Evolutionary conservation across 2,113 vertebrate genomes (phyloP), one percentile per base, ranked within the genome.

Genomic region (Crotalus horridus): DNA sequence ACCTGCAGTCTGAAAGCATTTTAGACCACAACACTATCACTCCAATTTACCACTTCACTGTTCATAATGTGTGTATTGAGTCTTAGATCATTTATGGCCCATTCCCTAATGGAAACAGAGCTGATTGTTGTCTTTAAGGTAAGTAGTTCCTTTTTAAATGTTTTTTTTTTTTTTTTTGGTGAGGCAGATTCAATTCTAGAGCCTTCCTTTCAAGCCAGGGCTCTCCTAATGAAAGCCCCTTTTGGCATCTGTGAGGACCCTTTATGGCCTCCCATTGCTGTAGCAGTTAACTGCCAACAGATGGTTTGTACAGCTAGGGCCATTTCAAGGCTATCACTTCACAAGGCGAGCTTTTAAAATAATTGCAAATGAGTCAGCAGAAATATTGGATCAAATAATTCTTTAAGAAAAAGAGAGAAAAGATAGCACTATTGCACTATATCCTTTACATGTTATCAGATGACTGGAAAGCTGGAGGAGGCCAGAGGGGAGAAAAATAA

Each of bases 341-440:
- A 95, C 93, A 94, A 90, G n/a, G 91, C 39, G 0, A 92, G 92
- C 89, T 90, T 85, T 69, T 53, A 93, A 95, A 91, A 92, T 92
- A 93, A 93, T 94, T 61, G 92, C 46, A 93, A 87, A 88, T 94
- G 94, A 97, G 20, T 96, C 94, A 95, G 94, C 85, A 95, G 95
- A 94, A 95, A 85, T 89, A 87, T 51, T 85, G n/a, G 56, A 91
- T 90, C n/a, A 64, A 85, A 85, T 85, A 23, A 33, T 55, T 87
- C 59, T 87, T 33, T 56, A 33, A 55, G 39, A 90, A 6, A 6
- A 0, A 85, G 46, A 61, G 86, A 61, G 74, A 90, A 2, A 7
- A 46, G 89, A 29, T 95, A 85, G 86, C 86, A 94, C 48, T 91
- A 11, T 94, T 95, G 95, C 93, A 93, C 93, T 95, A 93, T 33